Evolutionary conservation across 1,140 invertebrate species (phyloP), one percentile per base, ranked within the genome.

Genomic region (Zaprionus kolodkinae): DNA sequence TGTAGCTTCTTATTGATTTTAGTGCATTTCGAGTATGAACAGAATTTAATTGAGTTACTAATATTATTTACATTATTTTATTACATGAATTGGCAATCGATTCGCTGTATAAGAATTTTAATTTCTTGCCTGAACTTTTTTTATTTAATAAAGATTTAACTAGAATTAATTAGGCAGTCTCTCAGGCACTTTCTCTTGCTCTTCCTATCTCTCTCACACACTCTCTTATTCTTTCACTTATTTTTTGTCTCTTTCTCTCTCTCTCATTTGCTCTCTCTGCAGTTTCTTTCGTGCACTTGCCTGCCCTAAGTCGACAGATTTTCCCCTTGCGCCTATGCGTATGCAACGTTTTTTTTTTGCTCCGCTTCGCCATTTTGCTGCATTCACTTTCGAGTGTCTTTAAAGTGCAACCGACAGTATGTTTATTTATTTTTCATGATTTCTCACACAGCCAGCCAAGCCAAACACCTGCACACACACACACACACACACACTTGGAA

Each of bases 401-500:
- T 88, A 78, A 84, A 78, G 76, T 80, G 80, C 80, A 86, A 52
- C 72, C 66, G 78, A 54, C 45, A 65, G 72, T 66, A 66, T 82
- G 76, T 79, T 86, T 86, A 83, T 87, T 83, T 87, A 87, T 88
- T 87, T 85, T 85, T 73, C 66, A 78, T 72, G 55, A 78, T 78
- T 71, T 83, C 74, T 60, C 74, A 84, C 50, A 64, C 54, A 33
- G 30, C 56, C 30, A 15, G 7, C 21, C 55, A 50, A 13, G 59
- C 48, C 59, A 69, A 43, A 64, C 54, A 69, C 45, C 54, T 57
- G 55, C 63, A 69, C 50, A 64, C 52, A 66, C 17, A 74, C 52
- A 40, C 52, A 40, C 45, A 61, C 65, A 72, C 21, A 65, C n/a
- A 76, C 66, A 72, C 48, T 60, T 55, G 52, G 59, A 66, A 21